These are phyloP conservation scores for Abrostola tripartita DNA, from an alignment of 2,888 invertebrate genomes.

Conservation along the genomic window DNA sequence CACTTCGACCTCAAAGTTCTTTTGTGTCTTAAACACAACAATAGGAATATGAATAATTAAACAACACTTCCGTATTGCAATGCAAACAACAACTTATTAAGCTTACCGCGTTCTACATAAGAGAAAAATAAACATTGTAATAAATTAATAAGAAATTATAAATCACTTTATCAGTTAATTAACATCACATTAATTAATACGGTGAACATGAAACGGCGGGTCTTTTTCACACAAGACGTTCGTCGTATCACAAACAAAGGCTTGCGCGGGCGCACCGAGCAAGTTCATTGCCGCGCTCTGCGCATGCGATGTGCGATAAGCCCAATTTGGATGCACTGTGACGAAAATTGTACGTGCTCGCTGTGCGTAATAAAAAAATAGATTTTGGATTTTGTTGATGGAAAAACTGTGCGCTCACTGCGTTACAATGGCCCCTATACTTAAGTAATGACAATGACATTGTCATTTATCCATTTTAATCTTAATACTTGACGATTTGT, in stretches of 20 bases:
- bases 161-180: slow-evolving; percentile 47
- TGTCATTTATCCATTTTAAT: slow-evolving; percentile 3
- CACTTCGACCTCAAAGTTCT: slow-evolving; percentile 37
- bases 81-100: slow-evolving; percentile 24
- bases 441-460: slow-evolving; percentile 13
- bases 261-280: slow-evolving; percentile 45
- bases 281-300: slow-evolving; percentile 77
- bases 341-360: slow-evolving; percentile 56
- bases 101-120: slow-evolving; percentile 11
- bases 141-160: slow-evolving; percentile 41
- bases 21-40: slow-evolving; percentile 42
- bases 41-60: slow-evolving; percentile 34
- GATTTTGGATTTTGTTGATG: background rate
- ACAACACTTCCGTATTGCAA: slow-evolving; percentile 40
- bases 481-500: background rate
- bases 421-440: slow-evolving; percentile 11
- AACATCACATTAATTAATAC: slow-evolving; percentile 36
- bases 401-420: slow-evolving; percentile 14
- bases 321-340: slow-evolving; percentile 66
- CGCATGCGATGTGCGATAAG: slow-evolving; percentile 73
- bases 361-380: slow-evolving; percentile 35
- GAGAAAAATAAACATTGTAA: slow-evolving; percentile 32
- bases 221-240: slow-evolving; percentile 40
- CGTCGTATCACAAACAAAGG: slow-evolving; percentile 50
- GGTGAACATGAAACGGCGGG: slow-evolving; percentile 52